Evolutionary conservation across 2,113 vertebrate genomes (phyloP).

Genomic region (Stercorarius parasiticus): DNA sequence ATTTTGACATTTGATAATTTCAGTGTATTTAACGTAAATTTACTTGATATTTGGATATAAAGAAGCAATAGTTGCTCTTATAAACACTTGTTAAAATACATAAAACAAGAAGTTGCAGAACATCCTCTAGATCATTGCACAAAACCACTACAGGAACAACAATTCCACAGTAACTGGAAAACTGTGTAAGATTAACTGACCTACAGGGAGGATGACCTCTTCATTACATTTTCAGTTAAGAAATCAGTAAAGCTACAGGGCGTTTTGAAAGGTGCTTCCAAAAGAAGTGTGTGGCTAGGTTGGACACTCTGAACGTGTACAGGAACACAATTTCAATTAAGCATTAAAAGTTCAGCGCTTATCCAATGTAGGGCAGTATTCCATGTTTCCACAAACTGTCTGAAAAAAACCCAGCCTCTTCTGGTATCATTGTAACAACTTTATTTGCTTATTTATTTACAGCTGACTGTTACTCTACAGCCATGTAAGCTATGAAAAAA

Average conservation of each 20-base stretch:
- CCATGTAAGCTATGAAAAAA: background rate
- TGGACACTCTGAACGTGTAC: background rate
- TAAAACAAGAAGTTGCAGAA: background rate
- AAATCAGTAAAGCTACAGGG: background rate
- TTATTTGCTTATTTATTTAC: background rate
- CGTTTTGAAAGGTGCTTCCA: background rate
- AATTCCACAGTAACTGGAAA: background rate
- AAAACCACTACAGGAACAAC: background rate
- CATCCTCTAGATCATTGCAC: background rate
- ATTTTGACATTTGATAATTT: background rate
- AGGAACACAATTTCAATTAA: background rate
- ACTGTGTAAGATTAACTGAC: background rate
- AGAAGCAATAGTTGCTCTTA: background rate
- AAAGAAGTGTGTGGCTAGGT: too few relatives aligned
- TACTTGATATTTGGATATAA: background rate
- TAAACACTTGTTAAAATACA: background rate
- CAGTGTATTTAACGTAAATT: background rate
- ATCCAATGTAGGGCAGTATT: background rate
- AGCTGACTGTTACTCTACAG: background rate
- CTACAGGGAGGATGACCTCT: background rate
- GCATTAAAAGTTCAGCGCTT: background rate
- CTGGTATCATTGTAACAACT: background rate
- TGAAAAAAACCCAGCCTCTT: accelerated
- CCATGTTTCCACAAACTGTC: background rate
- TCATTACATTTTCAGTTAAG: background rate